Evolutionary conservation across 2,797 vertebrate species (phyloP).

Genomic region (Monodelphis domestica): DNA sequence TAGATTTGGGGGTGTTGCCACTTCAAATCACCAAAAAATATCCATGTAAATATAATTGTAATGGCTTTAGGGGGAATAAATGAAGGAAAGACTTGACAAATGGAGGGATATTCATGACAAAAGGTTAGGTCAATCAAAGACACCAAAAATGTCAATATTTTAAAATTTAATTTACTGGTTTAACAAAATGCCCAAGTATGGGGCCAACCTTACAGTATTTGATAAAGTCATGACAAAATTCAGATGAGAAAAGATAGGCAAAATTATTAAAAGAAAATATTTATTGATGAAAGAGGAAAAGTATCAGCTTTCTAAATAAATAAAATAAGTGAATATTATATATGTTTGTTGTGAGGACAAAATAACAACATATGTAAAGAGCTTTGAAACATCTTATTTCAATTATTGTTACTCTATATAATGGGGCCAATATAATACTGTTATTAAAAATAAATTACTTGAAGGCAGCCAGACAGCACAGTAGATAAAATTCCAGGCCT

Average conservation of each 20-base stretch:
- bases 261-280: not conserved
- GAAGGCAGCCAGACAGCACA: too few species aligned
- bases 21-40: not conserved
- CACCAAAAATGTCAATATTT: not conserved
- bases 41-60: not conserved
- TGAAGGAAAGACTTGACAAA: not conserved
- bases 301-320: not conserved
- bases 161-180: not conserved
- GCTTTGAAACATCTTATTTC: not conserved
- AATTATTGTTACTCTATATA: not conserved
- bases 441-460: too few species aligned
- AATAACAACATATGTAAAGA: not conserved
- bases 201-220: not conserved
- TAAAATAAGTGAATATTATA: not conserved
- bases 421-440: not conserved
- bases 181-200: not conserved
- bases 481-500: too few species aligned
- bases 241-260: not conserved
- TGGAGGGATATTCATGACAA: not conserved
- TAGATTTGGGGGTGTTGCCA: not conserved
- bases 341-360: not conserved
- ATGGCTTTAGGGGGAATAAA: not conserved
- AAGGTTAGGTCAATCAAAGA: not conserved
- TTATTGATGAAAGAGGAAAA: not conserved
- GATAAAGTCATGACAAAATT: not conserved